Evolutionary conservation across 1,140 invertebrate genomes (phyloP), one percentile per base, ranked within the genome.

Genomic region (Aphaenogaster ashmeadi): DNA sequence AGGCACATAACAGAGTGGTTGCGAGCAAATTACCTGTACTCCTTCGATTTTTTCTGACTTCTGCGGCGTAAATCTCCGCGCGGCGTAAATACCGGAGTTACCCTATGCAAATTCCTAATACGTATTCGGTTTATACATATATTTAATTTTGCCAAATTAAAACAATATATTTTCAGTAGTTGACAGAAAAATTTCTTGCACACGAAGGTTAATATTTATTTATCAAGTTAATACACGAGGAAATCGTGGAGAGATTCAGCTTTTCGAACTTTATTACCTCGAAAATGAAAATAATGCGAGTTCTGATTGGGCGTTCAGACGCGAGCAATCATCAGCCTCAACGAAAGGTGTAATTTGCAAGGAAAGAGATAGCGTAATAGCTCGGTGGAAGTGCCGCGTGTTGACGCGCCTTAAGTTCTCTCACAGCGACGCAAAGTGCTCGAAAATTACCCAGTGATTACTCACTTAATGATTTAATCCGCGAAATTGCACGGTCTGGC

Each of bases 391-490:
- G 77, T 21, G 80, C 67, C 69, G 80, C 54, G 52, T 54, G 50
- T 81, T 72, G 66, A 84, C 69, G 80, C 80, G 64, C 66, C 27
- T 60, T 41, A 41, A 58, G 54, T 62, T 84, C 69, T 50, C 15
- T 58, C 79, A 36, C 18, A 56, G 27, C 80, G 80, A 83, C 52
- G 52, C 67, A 84, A 74, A 84, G 41, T 74, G 54, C 54, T 50
- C 80, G 80, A 72, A 83, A 74, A 83, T 83, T 83, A 83, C 80
- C 52, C 54, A 67, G 38, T 67, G 78, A 81, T 81, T 81, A 81
- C 64, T 81, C 64, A 71, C 79, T 84, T 84, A 84, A 84, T 47
- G 69, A 84, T 84, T 84, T 84, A 84, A 84, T 84, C 80, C 69
- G 27, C 69, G 27, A 84, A 84, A 84, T 84, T 84, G 80, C 54